phyloP scores from a whole-genome alignment of 2,888 invertebrate genomes.

The Zaprionus lineosus region DNA sequence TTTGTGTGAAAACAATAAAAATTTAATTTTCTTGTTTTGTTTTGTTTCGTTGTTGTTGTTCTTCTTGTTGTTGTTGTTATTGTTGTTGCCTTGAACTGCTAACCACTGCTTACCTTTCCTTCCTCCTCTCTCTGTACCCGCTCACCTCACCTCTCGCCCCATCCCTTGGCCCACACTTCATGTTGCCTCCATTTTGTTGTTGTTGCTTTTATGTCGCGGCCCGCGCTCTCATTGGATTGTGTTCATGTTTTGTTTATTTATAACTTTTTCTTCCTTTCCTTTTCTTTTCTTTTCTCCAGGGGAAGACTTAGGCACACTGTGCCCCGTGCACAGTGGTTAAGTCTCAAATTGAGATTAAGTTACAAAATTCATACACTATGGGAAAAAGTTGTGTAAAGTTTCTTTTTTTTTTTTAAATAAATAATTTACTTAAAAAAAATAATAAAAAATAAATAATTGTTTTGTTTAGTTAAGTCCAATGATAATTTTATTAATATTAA shows the following conservation, averaged over 20 bases:
- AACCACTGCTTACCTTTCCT: no score
- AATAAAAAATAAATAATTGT: not conserved
- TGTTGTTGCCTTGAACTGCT: conserved; percentile 66
- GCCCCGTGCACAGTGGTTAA: conserved; percentile 33
- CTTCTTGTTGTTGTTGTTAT: no score
- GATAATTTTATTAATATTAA: not conserved
- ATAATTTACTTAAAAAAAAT: not conserved
- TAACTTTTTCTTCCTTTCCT: no score
- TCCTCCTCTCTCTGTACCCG: no score
- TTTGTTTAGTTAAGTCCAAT: not conserved
- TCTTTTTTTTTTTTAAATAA: no score
- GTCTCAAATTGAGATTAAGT: not conserved
- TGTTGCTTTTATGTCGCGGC: conserved; percentile 4
- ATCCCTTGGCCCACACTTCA: no score
- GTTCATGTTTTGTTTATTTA: conserved; percentile 16
- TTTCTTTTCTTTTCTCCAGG: no score
- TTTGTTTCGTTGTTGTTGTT: no score
- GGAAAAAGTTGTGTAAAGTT: no score
- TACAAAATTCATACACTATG: no score
- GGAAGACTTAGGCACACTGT: conserved; percentile 21
- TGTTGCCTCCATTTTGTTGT: conserved; percentile 42
- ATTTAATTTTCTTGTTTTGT: conserved; percentile 81
- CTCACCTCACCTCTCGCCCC: no score
- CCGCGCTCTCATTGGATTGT: conserved; percentile 18
- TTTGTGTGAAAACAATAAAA: conserved; percentile 81